Evolutionary conservation across 2,888 invertebrate genomes (phyloP), one percentile per base, ranked within the genome.

Genomic region (Synanthedon formicaeformis): DNA sequence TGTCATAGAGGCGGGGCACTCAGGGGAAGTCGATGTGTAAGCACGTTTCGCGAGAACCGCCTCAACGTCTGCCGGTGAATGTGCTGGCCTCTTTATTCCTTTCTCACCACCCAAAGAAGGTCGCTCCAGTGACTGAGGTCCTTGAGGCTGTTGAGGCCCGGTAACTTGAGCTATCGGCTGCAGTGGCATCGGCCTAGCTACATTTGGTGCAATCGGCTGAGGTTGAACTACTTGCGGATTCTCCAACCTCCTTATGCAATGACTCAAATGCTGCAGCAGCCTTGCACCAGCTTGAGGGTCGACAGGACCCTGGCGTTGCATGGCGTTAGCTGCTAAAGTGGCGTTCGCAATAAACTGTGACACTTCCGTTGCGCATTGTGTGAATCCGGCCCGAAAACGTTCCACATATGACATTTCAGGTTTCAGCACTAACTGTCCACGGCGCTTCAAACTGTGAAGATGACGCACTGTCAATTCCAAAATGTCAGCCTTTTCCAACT

Each of bases 321-420:
- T 84, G 18, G 94, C 94, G 55, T 93, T 94, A 50, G 94, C 91
- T 4, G 96, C 95, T 58, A 96, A 81, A 63, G 95, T 94, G 14
- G 87, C 87, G 56, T 84, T 87, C 12, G 87, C 79, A 34, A 87
- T 86, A 57, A 87, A 87, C 72, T 94, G 91, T 68, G 94, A 94
- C 67, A 96, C 95, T 88, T 96, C 96, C 67, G 94, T 93, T 61
- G 95, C 96, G 79, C 95, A 95, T 79, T 94, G 94, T 55, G 94
- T 94, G 85, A 94, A 96, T 56, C 95, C 96, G 57, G 94, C 94
- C 54, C 94, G 91, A 84, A 95, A 96, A 57, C 94, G 89, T 77
- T 96, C 96, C 51, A 92, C 91, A 57, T 92, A 92, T 23, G 92
- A 91, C 77, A 90, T 91, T 60, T 93, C 91, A 50, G 94, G 87